Evolutionary conservation across 64 coral and sea anemone species (phyloP), one percentile per base, ranked within the genome.

Genomic region (Montipora cactus): DNA sequence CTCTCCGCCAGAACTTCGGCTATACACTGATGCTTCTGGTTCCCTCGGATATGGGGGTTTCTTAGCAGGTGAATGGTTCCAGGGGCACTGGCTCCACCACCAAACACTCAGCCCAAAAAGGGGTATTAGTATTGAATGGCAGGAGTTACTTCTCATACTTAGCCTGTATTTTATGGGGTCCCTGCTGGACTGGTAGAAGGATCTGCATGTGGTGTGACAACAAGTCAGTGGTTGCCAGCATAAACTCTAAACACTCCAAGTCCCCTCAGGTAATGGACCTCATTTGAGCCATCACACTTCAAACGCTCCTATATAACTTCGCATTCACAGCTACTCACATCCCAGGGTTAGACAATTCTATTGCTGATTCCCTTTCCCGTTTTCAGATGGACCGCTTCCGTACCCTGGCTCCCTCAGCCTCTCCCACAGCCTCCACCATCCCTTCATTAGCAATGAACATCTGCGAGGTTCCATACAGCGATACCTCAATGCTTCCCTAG

Each of bases 11-110:
- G 18, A 11, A 1, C 58, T 92, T 4, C 0, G 9, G 12, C 79
- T 92, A 2, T 67, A 81, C 64, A 92, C 90, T 18, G 90, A 92
- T 83, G 79, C 90, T 44, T 92, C 90, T 23, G 79, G 90, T 16
- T n/a, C 79, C 7, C 25, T 91, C 15, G 90, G 90, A 3, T 91
- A 55, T 50, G 90, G 79, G 44, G 79, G 79, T 1, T 73, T 91
- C 12, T 74, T 82, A 74, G 58, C 48, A 6, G 71, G 44, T 3
- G 16, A 81, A 49, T 91, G 89, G 89, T 91, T 81, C 75, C 89
- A 91, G 48, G 89, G 89, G 6, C 16, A 19, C 15, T 90, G 59
- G 88, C 59, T 64, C 46, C 10, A 9, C 49, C 49, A 68, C 44
- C 88, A 90, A 16, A 49, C 67, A 44, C 84, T 59, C 4, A 12